A percentile compares a stretch with the other conserved stretches of the same genome.
phyloP scores from a whole-genome alignment of 2,888 invertebrate species.

The Deilephila elpenor region DNA sequence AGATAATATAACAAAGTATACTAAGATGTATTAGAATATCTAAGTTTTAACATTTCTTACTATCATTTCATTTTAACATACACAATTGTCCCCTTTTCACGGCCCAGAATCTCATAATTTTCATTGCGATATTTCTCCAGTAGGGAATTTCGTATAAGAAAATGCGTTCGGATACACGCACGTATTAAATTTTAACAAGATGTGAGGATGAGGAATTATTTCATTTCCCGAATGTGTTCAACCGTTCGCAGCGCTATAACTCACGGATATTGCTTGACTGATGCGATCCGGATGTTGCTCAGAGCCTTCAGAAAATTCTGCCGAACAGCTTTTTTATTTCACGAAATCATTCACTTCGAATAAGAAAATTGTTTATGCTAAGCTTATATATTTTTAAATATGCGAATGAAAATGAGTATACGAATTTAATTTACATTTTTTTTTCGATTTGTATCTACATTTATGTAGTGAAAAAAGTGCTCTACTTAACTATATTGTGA shows the following conservation, averaged over 20 bases:
- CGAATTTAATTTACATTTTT: too few species aligned
- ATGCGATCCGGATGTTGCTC: slow-evolving; percentile 75
- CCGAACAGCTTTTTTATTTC: slow-evolving; percentile 51
- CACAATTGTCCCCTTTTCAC: not conserved
- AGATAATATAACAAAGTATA: too few species aligned
- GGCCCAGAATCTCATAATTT: not conserved
- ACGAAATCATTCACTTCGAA: slow-evolving; percentile 34
- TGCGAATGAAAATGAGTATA: too few species aligned
- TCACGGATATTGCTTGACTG: slow-evolving; percentile 68
- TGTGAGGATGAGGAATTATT: slow-evolving; percentile 63
- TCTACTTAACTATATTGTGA: not conserved
- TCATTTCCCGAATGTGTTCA: slow-evolving; percentile 60
- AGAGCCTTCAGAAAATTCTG: slow-evolving; percentile 47
- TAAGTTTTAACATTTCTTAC: too few species aligned
- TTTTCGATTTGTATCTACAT: too few species aligned
- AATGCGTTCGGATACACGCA: slow-evolving; percentile 13
- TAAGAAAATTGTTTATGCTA: too few species aligned
- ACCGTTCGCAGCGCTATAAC: slow-evolving; percentile 49
- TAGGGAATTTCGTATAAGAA: not conserved
- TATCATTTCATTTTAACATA: not conserved
- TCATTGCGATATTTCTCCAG: not conserved
- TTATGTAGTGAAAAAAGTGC: too few species aligned
- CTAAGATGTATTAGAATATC: too few species aligned
- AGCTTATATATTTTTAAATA: not conserved
- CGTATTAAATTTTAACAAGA: slow-evolving; percentile 51